phyloP scores from a whole-genome alignment of 1,140 invertebrate species.

The Acyrthosiphon pisum region DNA sequence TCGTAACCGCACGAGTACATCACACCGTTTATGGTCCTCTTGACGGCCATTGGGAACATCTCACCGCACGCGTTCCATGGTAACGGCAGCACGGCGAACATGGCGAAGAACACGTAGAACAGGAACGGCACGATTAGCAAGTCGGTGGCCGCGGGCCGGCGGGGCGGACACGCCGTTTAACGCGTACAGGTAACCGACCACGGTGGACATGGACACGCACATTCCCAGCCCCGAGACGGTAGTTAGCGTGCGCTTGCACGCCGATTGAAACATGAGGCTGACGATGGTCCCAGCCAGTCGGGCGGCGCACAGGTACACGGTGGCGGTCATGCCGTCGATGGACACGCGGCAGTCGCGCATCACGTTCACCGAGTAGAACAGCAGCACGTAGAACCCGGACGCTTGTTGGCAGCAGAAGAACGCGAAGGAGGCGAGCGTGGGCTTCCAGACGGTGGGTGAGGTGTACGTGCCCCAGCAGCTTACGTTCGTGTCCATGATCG shows the following conservation, averaged over 20 bases:
- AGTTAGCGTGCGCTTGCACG: not conserved
- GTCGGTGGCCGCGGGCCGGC: not conserved
- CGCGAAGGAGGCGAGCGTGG: conserved; percentile 65
- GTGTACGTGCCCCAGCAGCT: conserved; percentile 17
- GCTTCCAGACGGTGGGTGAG: conserved; percentile 63
- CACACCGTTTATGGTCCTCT: conserved; percentile 65
- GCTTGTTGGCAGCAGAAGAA: conserved; percentile 70
- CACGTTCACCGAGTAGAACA: conserved; percentile 73
- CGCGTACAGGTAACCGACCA: conserved; percentile 23
- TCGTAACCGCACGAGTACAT: conserved; percentile 67
- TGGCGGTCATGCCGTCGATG: not conserved
- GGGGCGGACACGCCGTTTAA: not conserved
- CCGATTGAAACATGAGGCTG: not conserved
- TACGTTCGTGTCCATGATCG: not conserved
- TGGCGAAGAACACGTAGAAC: conserved; percentile 63
- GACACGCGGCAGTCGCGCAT: conserved; percentile 65
- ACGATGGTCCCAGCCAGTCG: not conserved
- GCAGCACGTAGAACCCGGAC: conserved; percentile 70
- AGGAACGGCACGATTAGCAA: conserved; percentile 25
- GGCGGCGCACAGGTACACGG: not conserved
- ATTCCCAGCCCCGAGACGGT: conserved; percentile 36
- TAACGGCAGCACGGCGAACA: conserved; percentile 63
- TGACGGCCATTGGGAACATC: conserved; percentile 65
- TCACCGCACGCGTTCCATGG: conserved; percentile 63
- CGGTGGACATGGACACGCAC: not conserved